These are phyloP conservation scores for Drosophila testacea DNA, from an alignment of 2,888 invertebrate genomes.

Conservation along the genomic window DNA sequence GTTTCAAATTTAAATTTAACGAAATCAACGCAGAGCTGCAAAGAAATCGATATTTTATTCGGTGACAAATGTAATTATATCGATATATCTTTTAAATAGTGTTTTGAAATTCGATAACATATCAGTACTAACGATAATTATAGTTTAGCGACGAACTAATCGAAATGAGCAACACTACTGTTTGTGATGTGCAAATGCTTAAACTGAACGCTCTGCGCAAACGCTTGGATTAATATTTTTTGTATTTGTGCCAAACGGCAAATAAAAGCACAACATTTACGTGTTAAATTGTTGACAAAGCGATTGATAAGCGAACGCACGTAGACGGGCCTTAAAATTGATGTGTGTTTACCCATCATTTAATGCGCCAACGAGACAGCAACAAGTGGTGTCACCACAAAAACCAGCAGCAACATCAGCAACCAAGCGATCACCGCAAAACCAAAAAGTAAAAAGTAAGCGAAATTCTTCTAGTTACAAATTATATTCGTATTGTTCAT, in stretches of 20 bases:
- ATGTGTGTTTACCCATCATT: slow-evolving; percentile 52
- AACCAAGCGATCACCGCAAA: slow-evolving; percentile 42
- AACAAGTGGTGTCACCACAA: slow-evolving; percentile 71
- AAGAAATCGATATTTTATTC: not conserved
- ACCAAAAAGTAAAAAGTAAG: slow-evolving; percentile 50
- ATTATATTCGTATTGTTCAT: slow-evolving; percentile 16
- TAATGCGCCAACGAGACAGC: slow-evolving; percentile 60
- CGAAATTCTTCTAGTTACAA: slow-evolving; percentile 34
- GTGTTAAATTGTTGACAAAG: slow-evolving; percentile 44
- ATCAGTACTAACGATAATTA: not conserved
- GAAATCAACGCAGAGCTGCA: no score
- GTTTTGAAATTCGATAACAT: not conserved
- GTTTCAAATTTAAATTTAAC: not conserved
- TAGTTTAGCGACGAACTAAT: slow-evolving; percentile 12
- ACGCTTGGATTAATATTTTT: slow-evolving; percentile 50
- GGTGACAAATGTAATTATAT: not conserved
- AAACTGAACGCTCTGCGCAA: slow-evolving; percentile 40
- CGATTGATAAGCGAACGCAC: slow-evolving; percentile 32
- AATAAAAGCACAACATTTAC: slow-evolving; percentile 31
- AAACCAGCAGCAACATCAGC: slow-evolving; percentile 27
- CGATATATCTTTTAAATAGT: not conserved
- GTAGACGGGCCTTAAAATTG: slow-evolving; percentile 19
- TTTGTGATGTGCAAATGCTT: slow-evolving; percentile 6
- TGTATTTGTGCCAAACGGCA: slow-evolving; percentile 37
- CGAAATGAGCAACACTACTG: not conserved